Evolutionary conservation across 2,888 invertebrate species (phyloP).

Genomic region (Camptogramma bilineatum): DNA sequence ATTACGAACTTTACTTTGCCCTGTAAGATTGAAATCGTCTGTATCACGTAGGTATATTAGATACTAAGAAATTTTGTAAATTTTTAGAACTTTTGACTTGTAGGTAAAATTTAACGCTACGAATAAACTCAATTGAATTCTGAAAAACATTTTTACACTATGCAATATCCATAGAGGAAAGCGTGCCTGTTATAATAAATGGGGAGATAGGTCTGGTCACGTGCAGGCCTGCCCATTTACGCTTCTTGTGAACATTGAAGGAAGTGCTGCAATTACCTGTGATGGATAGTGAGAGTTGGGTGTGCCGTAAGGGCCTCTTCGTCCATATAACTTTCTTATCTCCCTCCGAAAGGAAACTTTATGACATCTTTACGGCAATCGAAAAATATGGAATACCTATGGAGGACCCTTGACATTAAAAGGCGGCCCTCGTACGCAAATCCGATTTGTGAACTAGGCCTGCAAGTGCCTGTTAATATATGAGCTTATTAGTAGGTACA

Average conservation of each 20-base stretch:
- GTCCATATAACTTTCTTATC: conserved; percentile 79
- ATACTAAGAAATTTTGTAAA: no score
- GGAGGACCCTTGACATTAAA: conserved; percentile 70
- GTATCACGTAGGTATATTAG: no score
- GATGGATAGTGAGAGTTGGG: conserved; percentile 78
- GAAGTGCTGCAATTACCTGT: conserved; percentile 78
- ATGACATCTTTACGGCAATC: conserved; percentile 79
- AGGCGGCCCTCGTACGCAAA: conserved; percentile 59
- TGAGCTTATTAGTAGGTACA: background rate
- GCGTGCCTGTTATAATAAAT: conserved; percentile 65
- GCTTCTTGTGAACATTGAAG: conserved; percentile 76
- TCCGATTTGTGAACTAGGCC: conserved; percentile 59
- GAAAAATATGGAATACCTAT: conserved; percentile 78
- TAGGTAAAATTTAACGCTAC: background rate
- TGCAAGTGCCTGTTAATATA: conserved; percentile 33
- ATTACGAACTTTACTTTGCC: no score
- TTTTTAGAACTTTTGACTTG: no score
- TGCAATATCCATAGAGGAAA: conserved; percentile 60
- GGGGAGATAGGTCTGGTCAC: conserved; percentile 72
- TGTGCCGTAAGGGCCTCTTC: conserved; percentile 70
- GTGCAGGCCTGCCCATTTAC: conserved; percentile 74
- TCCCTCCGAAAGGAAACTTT: conserved; percentile 74
- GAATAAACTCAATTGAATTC: conserved; percentile 5
- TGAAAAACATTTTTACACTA: conserved; percentile 17
- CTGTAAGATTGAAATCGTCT: no score